Percentiles rank a stretch among this genome's conserved stretches.
Evolutionary conservation across 2,888 invertebrate species (phyloP).

Genomic region (Lysandra bellargus): DNA sequence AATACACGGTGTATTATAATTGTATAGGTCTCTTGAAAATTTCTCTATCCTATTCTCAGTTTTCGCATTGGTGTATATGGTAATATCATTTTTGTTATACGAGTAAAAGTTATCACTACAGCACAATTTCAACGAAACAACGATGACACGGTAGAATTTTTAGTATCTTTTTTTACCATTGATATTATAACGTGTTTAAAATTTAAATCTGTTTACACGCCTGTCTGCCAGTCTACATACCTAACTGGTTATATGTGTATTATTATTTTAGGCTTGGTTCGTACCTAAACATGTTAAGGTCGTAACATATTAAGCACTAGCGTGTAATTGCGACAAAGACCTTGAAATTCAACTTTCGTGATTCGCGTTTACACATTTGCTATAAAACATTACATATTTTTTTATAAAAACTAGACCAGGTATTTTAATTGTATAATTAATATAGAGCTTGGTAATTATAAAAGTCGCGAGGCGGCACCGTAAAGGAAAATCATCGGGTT

Average conservation of each 20-base stretch:
- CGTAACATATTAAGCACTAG: constrained; percentile 1
- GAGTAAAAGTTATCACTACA: too few species aligned
- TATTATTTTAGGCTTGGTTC: constrained; percentile 10
- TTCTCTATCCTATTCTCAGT: not conserved
- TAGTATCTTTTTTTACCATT: too few species aligned
- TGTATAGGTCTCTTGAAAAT: not conserved
- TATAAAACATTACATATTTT: constrained; percentile 23
- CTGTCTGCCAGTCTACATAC: not conserved
- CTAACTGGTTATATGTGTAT: not conserved
- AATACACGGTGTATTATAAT: not conserved
- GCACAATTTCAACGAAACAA: too few species aligned
- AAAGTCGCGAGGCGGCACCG: constrained; percentile 1
- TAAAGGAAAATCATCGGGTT: constrained; percentile 18
- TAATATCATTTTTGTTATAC: too few species aligned
- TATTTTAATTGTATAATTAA: constrained; percentile 20
- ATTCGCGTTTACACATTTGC: not conserved
- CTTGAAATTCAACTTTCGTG: not conserved
- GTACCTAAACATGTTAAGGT: not conserved
- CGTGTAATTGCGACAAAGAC: not conserved
- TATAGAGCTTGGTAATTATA: constrained; percentile 6
- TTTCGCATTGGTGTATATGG: not conserved
- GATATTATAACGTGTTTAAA: too few species aligned
- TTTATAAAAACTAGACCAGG: constrained; percentile 24
- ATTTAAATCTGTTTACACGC: not conserved
- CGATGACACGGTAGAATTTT: too few species aligned